Base-by-base conservation (phyloP, 2,888 invertebrate genomes). In the Mythimna pallens region DNA sequence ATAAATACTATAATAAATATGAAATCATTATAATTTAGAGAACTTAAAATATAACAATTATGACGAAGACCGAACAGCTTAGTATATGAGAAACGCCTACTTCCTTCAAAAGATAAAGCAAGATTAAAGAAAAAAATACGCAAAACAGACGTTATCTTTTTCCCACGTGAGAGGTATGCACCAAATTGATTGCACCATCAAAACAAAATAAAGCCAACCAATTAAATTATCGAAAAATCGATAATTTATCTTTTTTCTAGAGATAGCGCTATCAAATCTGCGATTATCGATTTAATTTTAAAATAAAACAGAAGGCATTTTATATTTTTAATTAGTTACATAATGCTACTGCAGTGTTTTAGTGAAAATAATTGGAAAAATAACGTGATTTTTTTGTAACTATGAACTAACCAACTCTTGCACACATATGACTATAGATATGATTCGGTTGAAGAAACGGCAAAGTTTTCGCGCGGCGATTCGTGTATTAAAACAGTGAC, bases 261-360 rank as follows among this genome's bases (percentile, higher is more conserved):
- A 65, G 85, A 82, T 82, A 80, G 30, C 52, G 22, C 3, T 65
- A 70, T 69, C 65, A 30, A 68, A 67, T 58, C 40, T 14, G 14
- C 22, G 78, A 85, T 85, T 72, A 78, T 0, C 12, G 43, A 61
- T 70, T 76, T 55, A 0, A 47, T 40, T 77, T 76, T 30, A 3
- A 47, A 78, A 67, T 69, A 65, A 71, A 73, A 81, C 59, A 72
- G 64, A 52, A 73, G 67, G 68, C 55, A 9, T 70, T 10, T 25
- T 17, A 10, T 68, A 47, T 57, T 36, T 10, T 40, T 54, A 43
- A 63, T 68, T 67, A 73, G 65, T 81, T 84, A 70, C 22, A 73
- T 84, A 77, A 82, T 61, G 55, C 0, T 6, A 17, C 7, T 67
- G 59, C 12, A 65, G 43, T 74, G 58, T 73, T 65, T 70, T n/a